phyloP scores from a whole-genome alignment of 2,888 invertebrate genomes.

The Eudemis profundana region DNA sequence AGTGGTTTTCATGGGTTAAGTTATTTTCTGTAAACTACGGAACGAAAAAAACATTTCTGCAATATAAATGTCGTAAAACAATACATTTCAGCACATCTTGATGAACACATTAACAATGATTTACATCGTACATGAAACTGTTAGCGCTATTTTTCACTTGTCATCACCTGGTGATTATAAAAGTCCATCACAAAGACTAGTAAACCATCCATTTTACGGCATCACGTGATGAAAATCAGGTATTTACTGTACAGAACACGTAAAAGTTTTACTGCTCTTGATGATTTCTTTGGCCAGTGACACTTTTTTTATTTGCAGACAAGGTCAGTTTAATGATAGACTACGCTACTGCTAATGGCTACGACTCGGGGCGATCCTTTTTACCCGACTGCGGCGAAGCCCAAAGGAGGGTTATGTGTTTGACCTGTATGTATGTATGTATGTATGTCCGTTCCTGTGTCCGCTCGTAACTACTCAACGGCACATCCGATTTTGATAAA shows the following conservation, averaged over 20 bases:
- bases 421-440: too few species aligned
- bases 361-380: too few species aligned
- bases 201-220: slow-evolving; percentile 7
- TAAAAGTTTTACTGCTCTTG: slow-evolving; percentile 17
- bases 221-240: slow-evolving; percentile 11
- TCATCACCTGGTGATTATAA: slow-evolving; percentile 27
- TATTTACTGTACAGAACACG: slow-evolving; percentile 10
- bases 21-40: too few species aligned
- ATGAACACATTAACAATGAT: slow-evolving; percentile 21
- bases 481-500: too few species aligned
- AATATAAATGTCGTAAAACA: slow-evolving; percentile 26
- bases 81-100: slow-evolving; percentile 13
- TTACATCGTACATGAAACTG: neutral
- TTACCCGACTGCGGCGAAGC: too few species aligned
- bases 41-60: slow-evolving; percentile 12
- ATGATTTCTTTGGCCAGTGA: slow-evolving; percentile 20
- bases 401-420: too few species aligned
- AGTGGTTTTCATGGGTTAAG: too few species aligned
- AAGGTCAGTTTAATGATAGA: too few species aligned
- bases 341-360: too few species aligned
- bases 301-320: slow-evolving; percentile 7
- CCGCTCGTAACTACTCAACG: too few species aligned
- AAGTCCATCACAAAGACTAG: slow-evolving; percentile 9
- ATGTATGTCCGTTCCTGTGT: too few species aligned
- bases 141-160: slow-evolving; percentile 1